Conservation (phyloP, 23 tunicate genomes). For the Phallusia fumigata region DNA sequence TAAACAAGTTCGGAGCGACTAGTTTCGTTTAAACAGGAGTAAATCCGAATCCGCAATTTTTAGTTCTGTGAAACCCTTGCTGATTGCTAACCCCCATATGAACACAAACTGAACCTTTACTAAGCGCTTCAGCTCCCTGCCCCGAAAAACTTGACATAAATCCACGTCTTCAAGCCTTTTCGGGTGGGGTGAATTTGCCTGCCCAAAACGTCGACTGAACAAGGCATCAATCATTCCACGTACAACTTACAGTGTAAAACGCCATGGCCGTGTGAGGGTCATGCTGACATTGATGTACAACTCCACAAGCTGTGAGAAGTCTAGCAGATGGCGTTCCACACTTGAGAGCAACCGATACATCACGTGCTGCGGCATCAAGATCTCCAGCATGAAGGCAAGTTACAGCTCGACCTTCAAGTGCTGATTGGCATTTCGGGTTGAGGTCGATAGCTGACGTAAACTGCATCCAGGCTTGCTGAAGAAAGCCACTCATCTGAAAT, state of each 20-base stretch:
- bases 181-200: no score
- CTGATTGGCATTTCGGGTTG: constrained; percentile 55
- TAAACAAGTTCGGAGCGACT: no score
- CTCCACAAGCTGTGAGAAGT: constrained; percentile 71
- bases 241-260: constrained; percentile 57
- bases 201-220: no score
- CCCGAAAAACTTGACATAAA: no score
- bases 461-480: constrained; percentile 84
- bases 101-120: no score
- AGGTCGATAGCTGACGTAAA: constrained; percentile 68
- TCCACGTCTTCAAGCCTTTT: no score
- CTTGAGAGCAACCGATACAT: constrained; percentile 50
- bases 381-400: constrained; percentile 77
- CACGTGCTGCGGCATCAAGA: constrained; percentile 68
- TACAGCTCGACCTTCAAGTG: constrained; percentile 82
- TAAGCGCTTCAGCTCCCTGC: no score
- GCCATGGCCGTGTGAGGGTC: constrained; percentile 74
- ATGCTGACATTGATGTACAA: constrained; percentile 62
- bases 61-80: no score
- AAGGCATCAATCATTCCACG: no score
- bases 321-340: constrained; percentile 64
- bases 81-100: no score
- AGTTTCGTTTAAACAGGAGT: no score
- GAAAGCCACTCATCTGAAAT: constrained; percentile 54
- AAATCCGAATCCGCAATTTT: no score